phyloP scores from a whole-genome alignment of 1,140 invertebrate genomes.

The Chironomus tepperi region DNA sequence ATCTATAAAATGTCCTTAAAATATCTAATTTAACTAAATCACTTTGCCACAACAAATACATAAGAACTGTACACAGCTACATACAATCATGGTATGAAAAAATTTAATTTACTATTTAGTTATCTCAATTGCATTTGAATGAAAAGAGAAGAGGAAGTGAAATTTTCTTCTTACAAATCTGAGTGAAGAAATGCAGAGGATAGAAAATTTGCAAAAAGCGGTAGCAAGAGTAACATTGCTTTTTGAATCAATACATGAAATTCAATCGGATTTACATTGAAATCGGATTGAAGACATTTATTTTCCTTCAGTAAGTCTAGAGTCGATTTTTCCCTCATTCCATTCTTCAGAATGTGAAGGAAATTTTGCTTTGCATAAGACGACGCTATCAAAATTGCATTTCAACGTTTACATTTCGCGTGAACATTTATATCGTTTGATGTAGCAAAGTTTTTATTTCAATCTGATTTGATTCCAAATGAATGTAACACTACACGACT shows the following conservation, averaged over 20 bases:
- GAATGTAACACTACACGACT: constrained; percentile 17
- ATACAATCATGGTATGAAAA: too few relatives aligned
- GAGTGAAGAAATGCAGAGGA: too few relatives aligned
- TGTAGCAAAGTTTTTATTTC: background rate
- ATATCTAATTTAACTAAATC: too few relatives aligned
- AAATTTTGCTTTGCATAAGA: background rate
- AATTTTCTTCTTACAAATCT: background rate
- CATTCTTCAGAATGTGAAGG: background rate
- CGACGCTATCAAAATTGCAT: constrained; percentile 17
- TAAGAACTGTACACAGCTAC: too few relatives aligned
- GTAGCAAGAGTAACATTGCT: background rate
- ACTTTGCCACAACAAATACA: too few relatives aligned
- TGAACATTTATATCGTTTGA: constrained; percentile 21
- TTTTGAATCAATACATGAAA: background rate
- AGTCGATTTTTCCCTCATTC: background rate
- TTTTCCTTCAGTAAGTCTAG: background rate
- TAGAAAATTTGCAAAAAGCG: background rate
- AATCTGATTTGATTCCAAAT: constrained; percentile 15
- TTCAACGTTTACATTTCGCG: constrained; percentile 17
- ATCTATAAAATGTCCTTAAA: too few relatives aligned
- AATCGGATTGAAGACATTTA: constrained; percentile 13
- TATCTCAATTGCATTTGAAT: background rate
- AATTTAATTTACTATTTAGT: background rate
- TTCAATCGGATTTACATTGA: constrained; percentile 13
- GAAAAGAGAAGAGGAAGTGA: background rate